These are phyloP conservation scores for Okapia johnstoni DNA, from an alignment of 2,113 vertebrate genomes.

Conservation along the genomic window DNA sequence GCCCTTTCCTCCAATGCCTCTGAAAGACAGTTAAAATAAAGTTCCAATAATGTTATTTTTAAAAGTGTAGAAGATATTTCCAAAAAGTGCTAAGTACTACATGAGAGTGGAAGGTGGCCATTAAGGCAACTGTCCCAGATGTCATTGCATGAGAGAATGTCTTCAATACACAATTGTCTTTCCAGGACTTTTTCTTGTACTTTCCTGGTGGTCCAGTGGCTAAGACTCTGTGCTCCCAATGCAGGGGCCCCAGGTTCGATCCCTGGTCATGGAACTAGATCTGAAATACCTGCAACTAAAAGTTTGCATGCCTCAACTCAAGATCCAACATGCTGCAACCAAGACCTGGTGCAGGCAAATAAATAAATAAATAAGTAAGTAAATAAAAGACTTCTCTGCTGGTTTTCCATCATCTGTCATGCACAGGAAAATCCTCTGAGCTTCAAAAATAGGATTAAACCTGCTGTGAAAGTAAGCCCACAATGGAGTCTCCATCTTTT, in stretches of 20 bases:
- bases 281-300: background rate
- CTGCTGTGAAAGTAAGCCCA: background rate
- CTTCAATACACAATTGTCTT: background rate
- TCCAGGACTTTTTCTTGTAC: background rate
- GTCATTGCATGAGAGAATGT: slow-evolving; percentile 47
- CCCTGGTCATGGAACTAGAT: background rate
- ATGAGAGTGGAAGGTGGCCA: background rate
- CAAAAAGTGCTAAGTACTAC: background rate
- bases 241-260: background rate
- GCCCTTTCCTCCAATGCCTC: slow-evolving; percentile 2
- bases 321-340: background rate
- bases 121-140: background rate
- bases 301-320: background rate
- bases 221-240: background rate
- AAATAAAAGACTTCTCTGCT: background rate
- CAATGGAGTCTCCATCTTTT: background rate
- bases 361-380: background rate
- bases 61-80: background rate
- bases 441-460: background rate
- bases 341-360: background rate
- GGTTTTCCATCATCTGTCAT: background rate
- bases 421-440: background rate
- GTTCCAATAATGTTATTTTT: slow-evolving; percentile 37
- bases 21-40: slow-evolving; percentile 39
- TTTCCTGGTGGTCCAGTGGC: background rate